A percentile compares a stretch with the other conserved stretches of the same genome.
Conservation (phyloP, 2,888 invertebrate genomes). For the Peribatodes rhomboidaria region DNA sequence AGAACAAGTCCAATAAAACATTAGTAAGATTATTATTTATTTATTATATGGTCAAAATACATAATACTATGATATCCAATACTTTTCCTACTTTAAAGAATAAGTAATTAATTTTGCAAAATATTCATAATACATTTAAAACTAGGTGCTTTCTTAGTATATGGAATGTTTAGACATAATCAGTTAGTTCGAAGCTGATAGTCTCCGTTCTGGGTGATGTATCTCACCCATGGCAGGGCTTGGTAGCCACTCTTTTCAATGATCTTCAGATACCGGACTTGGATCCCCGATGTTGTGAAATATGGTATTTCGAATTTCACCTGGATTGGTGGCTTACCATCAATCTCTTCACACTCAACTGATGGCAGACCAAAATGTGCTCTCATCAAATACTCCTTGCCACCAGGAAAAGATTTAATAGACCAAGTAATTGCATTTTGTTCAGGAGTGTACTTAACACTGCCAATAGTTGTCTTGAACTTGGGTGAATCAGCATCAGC, state of each 20-base stretch:
- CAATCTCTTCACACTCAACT: slow-evolving; percentile 96
- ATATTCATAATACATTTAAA: slow-evolving; percentile 59
- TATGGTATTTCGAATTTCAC: slow-evolving; percentile 99
- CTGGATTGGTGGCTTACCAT: slow-evolving; percentile 99
- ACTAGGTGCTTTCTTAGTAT: slow-evolving; percentile 52
- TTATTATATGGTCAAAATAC: slow-evolving; percentile 67
- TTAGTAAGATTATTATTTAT: slow-evolving; percentile 62
- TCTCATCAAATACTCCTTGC: slow-evolving; percentile 99
- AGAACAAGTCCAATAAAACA: slow-evolving; percentile 41
- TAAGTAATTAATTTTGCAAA: slow-evolving; percentile 64
- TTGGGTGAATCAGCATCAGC: slow-evolving; percentile 99
- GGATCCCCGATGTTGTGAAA: slow-evolving; percentile 99
- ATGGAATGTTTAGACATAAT: slow-evolving; percentile 56
- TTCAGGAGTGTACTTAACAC: slow-evolving; percentile 98
- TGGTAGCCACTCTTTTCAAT: slow-evolving; percentile 99
- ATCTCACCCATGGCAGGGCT: slow-evolving; percentile 99
- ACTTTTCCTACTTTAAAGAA: slow-evolving; percentile 48
- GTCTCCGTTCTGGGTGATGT: slow-evolving; percentile 99
- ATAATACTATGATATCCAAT: slow-evolving; percentile 67
- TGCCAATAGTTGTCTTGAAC: slow-evolving; percentile 98
- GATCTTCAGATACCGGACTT: slow-evolving; percentile 98
- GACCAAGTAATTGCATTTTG: slow-evolving; percentile 99
- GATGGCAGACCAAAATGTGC: slow-evolving; percentile 99
- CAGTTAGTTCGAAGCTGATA: slow-evolving; percentile 98
- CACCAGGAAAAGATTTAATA: slow-evolving; percentile 98